Evolutionary conservation across 1,140 invertebrate species (phyloP).

Genomic region (Neodiprion pinetum): DNA sequence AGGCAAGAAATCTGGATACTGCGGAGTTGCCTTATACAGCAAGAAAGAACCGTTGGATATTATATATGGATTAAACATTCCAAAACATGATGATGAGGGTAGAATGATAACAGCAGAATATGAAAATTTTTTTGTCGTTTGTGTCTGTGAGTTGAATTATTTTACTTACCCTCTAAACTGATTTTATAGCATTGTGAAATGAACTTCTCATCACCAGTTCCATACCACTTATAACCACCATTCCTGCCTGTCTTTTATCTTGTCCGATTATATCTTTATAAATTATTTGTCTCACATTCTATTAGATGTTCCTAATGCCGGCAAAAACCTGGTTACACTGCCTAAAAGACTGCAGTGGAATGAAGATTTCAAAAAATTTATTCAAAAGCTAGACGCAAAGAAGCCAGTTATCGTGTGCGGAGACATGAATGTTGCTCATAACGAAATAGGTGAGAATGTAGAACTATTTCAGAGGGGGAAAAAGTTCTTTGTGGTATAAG

Average conservation of each 20-base stretch:
- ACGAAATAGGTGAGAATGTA: constrained; percentile 81
- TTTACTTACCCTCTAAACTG: constrained; percentile 11
- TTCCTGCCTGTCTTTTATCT: too few species aligned
- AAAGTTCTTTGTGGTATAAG: not conserved
- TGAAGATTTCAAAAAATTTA: constrained; percentile 75
- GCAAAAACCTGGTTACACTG: constrained; percentile 83
- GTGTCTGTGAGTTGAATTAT: constrained; percentile 66
- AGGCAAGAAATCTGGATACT: constrained; percentile 85
- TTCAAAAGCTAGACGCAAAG: constrained; percentile 82
- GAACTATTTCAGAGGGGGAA: not conserved
- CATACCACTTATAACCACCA: not conserved
- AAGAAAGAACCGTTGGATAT: constrained; percentile 88
- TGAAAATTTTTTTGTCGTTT: constrained; percentile 89
- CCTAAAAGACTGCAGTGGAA: constrained; percentile 93
- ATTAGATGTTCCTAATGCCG: constrained; percentile 79
- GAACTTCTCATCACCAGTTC: constrained; percentile 12
- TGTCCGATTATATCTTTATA: not conserved
- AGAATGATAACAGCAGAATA: constrained; percentile 96
- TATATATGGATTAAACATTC: constrained; percentile 80
- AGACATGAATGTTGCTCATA: constrained; percentile 97
- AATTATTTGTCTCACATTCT: constrained; percentile 8
- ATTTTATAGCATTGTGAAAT: not conserved
- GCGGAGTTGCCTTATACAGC: constrained; percentile 88
- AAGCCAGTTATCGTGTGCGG: constrained; percentile 96
- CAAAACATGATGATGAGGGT: constrained; percentile 81